Conservation (phyloP, 1,140 invertebrate species). For the Dysdera silvatica region DNA sequence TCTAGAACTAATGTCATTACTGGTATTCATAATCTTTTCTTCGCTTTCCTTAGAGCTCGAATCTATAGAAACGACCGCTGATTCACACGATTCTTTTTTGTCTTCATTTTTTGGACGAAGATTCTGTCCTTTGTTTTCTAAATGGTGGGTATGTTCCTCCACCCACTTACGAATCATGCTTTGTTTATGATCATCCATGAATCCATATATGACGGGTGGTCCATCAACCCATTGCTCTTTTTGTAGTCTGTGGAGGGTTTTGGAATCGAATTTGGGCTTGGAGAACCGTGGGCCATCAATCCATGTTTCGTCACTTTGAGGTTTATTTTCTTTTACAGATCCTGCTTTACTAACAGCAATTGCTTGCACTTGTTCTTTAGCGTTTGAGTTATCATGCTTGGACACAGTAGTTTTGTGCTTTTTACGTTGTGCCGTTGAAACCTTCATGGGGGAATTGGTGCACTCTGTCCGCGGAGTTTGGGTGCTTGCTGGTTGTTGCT, state of each 20-base stretch:
- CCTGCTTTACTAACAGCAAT: conserved; percentile 26
- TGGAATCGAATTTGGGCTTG: conserved; percentile 45
- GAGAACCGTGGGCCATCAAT: conserved; percentile 86
- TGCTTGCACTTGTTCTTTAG: conserved; percentile 38
- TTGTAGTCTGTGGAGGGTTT: conserved; percentile 48
- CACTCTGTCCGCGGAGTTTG: conserved; percentile 5
- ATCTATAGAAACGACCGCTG: no score
- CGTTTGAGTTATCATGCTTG: conserved; percentile 19
- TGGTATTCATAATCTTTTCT: no score
- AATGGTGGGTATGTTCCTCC: conserved; percentile 60
- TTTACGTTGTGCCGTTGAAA: neutral
- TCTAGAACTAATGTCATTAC: no score
- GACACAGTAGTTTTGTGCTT: conserved; percentile 12
- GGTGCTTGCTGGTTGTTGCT: conserved; percentile 17
- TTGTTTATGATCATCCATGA: conserved; percentile 84
- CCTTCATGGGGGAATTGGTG: neutral
- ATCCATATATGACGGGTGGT: conserved; percentile 56
- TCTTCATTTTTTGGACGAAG: conserved; percentile 16
- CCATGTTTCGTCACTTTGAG: conserved; percentile 78
- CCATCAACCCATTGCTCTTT: conserved; percentile 92
- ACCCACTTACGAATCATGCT: conserved; percentile 90
- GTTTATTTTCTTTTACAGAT: conserved; percentile 34
- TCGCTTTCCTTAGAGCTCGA: no score
- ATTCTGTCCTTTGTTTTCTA: conserved; percentile 30
- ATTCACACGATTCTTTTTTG: no score